Evolutionary conservation across 2,888 invertebrate species (phyloP), one percentile per base, ranked within the genome.

Genomic region (Teleogryllus oceanicus): DNA sequence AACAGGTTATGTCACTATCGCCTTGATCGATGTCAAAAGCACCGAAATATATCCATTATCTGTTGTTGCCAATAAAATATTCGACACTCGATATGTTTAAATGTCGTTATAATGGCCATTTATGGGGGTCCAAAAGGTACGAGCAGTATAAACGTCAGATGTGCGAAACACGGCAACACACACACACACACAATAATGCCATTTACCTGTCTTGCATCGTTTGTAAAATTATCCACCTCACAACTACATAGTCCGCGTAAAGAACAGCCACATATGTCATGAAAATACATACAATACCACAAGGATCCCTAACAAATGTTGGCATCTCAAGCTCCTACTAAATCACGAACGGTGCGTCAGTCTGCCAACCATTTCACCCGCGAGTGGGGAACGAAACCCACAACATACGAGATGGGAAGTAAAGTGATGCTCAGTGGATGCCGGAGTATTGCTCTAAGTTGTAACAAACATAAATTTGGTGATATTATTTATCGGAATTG

Each of bases 211-310:
- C 91, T 83, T 92, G 91, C 92, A 95, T 94, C 24, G 94, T 92
- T 83, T 94, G 93, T 82, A 95, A 87, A 83, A 96, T 91, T 83
- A 96, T 92, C 94, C 95, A 96, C 86, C 92, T 89, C 84, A 95
- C 90, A 79, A 96, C 92, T 81, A 95, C 96, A 89, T 96, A 96
- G 87, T 96, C 96, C 50, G 96, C 95, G 86, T 96, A 96, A 84
- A 94, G 89, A 75, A 96, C 90, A 78, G 95, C 93, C 78, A 90
- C 86, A 86, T 96, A 96, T 77, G 95, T 95, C 83, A 95, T 90
- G 82, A 93, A 86, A 82, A 96, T 90, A 87, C 96, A 96, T 83
- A 93, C 90, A 84, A 96, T 91, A 83, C 96, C 96, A 87, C 96
- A 96, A 80, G 94, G 94, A 89, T 96, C 96, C 85, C 89, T 90